Evolutionary conservation across 2,113 vertebrate species (phyloP), one percentile per base, ranked within the genome.

Genomic region (Larimichthys polyactis): DNA sequence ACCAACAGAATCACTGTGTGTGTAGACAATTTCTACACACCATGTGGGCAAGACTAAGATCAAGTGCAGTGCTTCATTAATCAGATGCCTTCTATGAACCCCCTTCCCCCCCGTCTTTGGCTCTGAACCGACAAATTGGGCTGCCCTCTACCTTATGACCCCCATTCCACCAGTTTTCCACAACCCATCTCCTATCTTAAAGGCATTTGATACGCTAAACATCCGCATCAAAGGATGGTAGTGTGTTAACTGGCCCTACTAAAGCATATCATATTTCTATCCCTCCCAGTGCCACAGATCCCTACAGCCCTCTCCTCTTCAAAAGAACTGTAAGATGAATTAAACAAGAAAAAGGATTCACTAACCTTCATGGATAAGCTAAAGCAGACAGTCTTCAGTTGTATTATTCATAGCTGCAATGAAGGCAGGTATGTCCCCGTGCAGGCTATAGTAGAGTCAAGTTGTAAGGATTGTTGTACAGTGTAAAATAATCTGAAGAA

Each of bases 311-410:
- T 32, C 43, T 8, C 64, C 22, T 64, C 68, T 82, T 91, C 85
- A 83, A 74, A 85, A 66, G 43, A 75, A 11, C 60, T 9, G n/a
- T 29, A 29, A 72, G 64, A 86, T 79, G 77, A 84, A 80, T 82
- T 69, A 86, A 83, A 86, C 63, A 72, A 62, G 64, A 75, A 75
- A 40, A 73, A 51, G 51, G 58, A 75, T 80, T 78, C 29, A 40
- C 36, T 74, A 63, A 69, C 58, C 59, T 55, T 74, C 44, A 36
- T 59, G 79, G 27, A 66, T 48, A 49, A 63, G 54, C 62, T 79
- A 52, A 75, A 80, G 79, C 57, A 51, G 20, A 67, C 27, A 75
- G 5, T 6, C 19, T 48, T n/a, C 11, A 24, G 65, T 12, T 86
- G 29, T 66, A 71, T 84, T 72, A 86, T 77, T 83, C 27, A 85